Conservation (phyloP, 2,113 vertebrate genomes). For the Aythya baeri region DNA sequence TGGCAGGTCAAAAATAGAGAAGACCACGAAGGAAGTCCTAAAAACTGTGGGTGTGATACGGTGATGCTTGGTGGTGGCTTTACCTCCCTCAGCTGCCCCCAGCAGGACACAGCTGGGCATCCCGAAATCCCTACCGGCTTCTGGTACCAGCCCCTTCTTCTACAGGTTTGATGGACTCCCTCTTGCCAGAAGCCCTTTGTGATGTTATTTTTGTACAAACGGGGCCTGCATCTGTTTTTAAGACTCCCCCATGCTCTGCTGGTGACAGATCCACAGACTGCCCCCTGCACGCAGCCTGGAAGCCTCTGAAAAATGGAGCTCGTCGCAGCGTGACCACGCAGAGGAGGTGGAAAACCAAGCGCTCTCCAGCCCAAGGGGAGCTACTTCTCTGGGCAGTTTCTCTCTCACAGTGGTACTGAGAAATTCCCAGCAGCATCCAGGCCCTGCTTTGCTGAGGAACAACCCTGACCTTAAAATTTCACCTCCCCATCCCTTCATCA, state of each 20-base stretch:
- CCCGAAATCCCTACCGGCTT: not conserved
- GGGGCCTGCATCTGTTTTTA: not conserved
- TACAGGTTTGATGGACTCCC: not conserved
- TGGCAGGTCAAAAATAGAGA: constrained; percentile 44
- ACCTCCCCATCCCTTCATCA: not conserved
- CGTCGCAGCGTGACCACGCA: not conserved
- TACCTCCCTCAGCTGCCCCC: rapidly evolving
- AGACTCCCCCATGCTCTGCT: not conserved
- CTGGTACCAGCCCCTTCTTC: not conserved
- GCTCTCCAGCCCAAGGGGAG: not conserved
- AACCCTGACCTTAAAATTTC: not conserved
- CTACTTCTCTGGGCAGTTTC: not conserved
- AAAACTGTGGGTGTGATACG: not conserved
- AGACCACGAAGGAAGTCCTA: not conserved
- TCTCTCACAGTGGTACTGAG: not conserved
- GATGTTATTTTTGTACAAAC: not conserved
- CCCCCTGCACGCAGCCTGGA: not conserved
- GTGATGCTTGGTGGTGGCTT: not conserved
- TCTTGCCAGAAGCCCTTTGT: not conserved
- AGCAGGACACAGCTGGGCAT: not conserved
- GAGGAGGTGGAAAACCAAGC: not conserved
- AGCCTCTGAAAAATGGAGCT: not conserved
- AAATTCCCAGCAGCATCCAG: not conserved
- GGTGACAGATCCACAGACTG: not conserved
- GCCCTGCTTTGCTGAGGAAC: not conserved